Conservation (phyloP, 2,113 vertebrate species). For the Odontesthes bonariensis region DNA sequence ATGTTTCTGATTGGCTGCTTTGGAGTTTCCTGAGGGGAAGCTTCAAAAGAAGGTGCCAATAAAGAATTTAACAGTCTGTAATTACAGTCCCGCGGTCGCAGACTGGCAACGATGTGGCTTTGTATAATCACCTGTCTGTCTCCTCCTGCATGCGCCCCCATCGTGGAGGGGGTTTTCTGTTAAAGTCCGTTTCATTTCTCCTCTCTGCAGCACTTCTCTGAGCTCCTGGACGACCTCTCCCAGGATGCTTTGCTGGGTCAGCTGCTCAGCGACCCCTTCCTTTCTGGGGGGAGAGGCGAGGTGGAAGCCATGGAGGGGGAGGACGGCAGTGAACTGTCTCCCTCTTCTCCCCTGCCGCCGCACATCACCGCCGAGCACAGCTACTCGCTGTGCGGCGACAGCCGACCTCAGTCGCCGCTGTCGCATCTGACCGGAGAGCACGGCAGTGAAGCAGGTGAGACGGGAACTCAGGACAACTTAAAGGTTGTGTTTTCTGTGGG, state of each 20-base stretch:
- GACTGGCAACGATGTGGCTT: slow-evolving; percentile 5
- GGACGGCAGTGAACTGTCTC: slow-evolving; percentile 86
- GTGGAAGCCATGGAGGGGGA: slow-evolving; percentile 88
- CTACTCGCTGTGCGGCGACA: slow-evolving; percentile 96
- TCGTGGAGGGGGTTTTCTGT: not conserved
- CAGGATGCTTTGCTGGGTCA: slow-evolving; percentile 95
- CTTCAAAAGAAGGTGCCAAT: slow-evolving; percentile 41
- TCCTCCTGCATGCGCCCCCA: slow-evolving; percentile 17
- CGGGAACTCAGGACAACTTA: too few species aligned
- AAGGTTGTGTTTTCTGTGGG: too few species aligned
- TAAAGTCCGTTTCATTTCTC: not conserved
- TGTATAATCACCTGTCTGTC: slow-evolving; percentile 37
- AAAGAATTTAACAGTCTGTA: slow-evolving; percentile 34
- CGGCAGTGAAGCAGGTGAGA: slow-evolving; percentile 89
- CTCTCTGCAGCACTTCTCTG: slow-evolving; percentile 91
- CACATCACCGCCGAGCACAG: slow-evolving; percentile 98
- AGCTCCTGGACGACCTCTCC: slow-evolving; percentile 95
- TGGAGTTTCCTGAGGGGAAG: not conserved
- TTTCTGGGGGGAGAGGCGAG: slow-evolving; percentile 82
- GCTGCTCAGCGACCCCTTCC: slow-evolving; percentile 96
- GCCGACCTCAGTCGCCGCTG: slow-evolving; percentile 92
- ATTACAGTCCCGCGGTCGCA: slow-evolving; percentile 39
- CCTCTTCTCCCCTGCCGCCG: slow-evolving; percentile 88
- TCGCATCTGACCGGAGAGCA: slow-evolving; percentile 88
- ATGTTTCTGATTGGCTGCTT: slow-evolving; percentile 27